Base-by-base conservation (phyloP, 1,140 invertebrate genomes). In the Heliconius nattereri region DNA sequence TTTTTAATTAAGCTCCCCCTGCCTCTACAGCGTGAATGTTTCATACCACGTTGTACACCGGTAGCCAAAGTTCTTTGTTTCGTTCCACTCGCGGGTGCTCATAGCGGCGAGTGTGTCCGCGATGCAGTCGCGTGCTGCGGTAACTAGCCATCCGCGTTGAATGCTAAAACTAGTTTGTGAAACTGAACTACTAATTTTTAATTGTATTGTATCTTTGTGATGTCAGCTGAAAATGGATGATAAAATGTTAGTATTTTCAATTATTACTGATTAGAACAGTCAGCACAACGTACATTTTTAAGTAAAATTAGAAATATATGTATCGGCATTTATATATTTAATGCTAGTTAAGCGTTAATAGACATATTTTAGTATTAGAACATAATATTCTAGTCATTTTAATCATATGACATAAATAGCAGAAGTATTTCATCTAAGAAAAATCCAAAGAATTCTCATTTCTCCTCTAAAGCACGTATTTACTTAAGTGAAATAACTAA, bases 81-180 rank as follows among this genome's bases (percentile, higher is more conserved):
- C 54, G 73, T 74, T 74, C 9, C 73, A 26, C 73, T 74, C 9
- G 73, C 54, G 73, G 73, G 52, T 32, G 73, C 57, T 75, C 37
- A 75, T 75, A 75, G 37, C 49, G 29, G 23, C 29, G 52, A 60
- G 49, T 75, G 52, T 75, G 52, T 75, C 19, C 73, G 73, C 37
- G 60, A 19, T 66, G 60, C 60, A 29, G 29, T 29, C 29, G 60
- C 60, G 11, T 66, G 29, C 23, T 19, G 1, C 13, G 60, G 60
- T 29, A 66, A 66, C 60, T 66, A 66, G 6, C 60, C 60, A 29
- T n/a, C 23, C 60, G 60, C 26, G n/a, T 29, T 26, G 60, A 66
- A 66, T 66, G 29, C 60, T 66, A 66, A 66, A 66, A 26, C 60
- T 66, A 66, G 9, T 66, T 26, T 16, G 26, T 66, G 9, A 7